A percentile compares a stretch with the other conserved stretches of the same genome.
Evolutionary conservation across 2,113 vertebrate species (phyloP).

Genomic region (Crocuta crocuta): DNA sequence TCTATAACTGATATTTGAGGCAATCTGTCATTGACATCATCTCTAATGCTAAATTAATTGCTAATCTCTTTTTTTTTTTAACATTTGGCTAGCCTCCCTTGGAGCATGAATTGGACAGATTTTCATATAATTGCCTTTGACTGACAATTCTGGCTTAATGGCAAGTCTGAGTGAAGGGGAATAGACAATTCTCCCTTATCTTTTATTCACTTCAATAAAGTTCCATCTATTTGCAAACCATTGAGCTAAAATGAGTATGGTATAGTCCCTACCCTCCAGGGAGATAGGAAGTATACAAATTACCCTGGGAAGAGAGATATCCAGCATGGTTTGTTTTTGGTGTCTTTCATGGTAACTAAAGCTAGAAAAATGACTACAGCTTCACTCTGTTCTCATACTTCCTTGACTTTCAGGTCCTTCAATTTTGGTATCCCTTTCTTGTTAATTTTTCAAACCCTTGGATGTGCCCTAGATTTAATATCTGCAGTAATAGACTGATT

Average conservation of each 20-base stretch:
- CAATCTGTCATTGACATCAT: slow-evolving; percentile 29
- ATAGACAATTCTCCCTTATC: slow-evolving; percentile 43
- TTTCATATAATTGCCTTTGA: slow-evolving; percentile 70
- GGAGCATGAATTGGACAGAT: slow-evolving; percentile 61
- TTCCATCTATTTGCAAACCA: not conserved
- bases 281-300: not conserved
- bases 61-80: slow-evolving; percentile 57
- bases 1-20: slow-evolving; percentile 24
- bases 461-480: not conserved
- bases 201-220: slow-evolving; percentile 33
- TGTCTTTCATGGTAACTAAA: not conserved
- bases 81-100: slow-evolving; percentile 67
- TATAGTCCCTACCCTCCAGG: not conserved
- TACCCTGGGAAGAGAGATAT: not conserved
- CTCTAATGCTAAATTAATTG: slow-evolving; percentile 49
- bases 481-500: not conserved
- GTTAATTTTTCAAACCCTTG: not conserved
- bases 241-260: not conserved
- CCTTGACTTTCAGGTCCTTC: not conserved
- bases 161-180: slow-evolving; percentile 5
- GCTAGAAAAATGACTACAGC: slow-evolving; percentile 26
- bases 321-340: not conserved
- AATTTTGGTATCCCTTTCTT: slow-evolving; percentile 10
- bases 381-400: slow-evolving; percentile 7
- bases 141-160: slow-evolving; percentile 41